Conservation (phyloP, 2,113 vertebrate genomes). For the Sialia sialis region DNA sequence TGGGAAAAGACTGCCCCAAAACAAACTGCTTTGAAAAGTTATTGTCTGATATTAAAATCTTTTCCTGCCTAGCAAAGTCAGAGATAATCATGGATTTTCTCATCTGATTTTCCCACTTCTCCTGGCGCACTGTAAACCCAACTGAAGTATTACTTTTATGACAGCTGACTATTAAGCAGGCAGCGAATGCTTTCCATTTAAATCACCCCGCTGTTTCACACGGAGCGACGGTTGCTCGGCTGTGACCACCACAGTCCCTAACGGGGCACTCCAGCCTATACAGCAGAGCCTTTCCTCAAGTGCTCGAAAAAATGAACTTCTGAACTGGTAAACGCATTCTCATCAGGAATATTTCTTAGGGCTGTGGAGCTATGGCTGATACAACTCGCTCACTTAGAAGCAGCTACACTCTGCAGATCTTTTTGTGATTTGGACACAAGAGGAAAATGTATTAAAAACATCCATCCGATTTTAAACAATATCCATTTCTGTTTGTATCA, state of each 20-base stretch:
- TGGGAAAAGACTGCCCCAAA: not conserved
- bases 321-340: not conserved
- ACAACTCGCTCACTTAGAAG: not conserved
- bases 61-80: not conserved
- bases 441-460: not conserved
- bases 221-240: not conserved
- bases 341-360: not conserved
- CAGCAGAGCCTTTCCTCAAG: conserved; percentile 4
- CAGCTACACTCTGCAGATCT: not conserved
- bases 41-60: not conserved
- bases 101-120: not conserved
- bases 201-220: not conserved
- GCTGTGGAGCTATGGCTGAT: not conserved
- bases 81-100: not conserved
- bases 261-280: not conserved
- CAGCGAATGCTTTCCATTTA: not conserved
- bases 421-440: not conserved
- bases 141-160: conserved; percentile 22
- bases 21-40: not conserved
- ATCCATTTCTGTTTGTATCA: not conserved
- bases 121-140: not conserved
- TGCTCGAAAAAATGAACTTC: not conserved
- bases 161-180: conserved; percentile 9
- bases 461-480: conserved; percentile 3
- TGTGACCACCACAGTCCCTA: not conserved